A percentile compares a stretch with the other conserved stretches of the same genome.
These are phyloP conservation scores for Pandemis cinnamomeana DNA, from an alignment of 2,888 invertebrate genomes.

Conservation along the genomic window DNA sequence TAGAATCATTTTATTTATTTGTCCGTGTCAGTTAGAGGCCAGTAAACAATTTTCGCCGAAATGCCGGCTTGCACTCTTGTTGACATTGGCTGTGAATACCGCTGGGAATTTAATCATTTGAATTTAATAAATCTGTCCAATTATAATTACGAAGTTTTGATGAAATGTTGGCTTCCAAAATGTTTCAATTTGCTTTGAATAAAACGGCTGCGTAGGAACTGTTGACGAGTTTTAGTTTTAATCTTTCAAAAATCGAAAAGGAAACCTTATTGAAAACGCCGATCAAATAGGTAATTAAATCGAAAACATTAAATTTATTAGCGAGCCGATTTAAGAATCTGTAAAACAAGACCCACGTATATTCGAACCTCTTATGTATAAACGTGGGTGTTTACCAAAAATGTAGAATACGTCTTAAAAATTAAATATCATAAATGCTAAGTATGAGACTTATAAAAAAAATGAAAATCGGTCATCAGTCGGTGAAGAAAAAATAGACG, in stretches of 20 bases:
- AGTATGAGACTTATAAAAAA: too few relatives aligned
- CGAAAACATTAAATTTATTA: too few relatives aligned
- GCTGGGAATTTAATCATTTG: constrained; percentile 1
- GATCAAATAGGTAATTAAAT: too few relatives aligned
- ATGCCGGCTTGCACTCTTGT: background rate
- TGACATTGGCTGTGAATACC: background rate
- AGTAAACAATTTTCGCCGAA: background rate
- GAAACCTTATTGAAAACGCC: too few relatives aligned
- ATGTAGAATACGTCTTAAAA: too few relatives aligned
- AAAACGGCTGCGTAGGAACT: background rate
- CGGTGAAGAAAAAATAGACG: too few relatives aligned
- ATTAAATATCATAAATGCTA: too few relatives aligned
- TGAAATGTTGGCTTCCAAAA: background rate
- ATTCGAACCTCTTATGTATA: too few relatives aligned
- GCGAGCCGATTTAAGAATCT: too few relatives aligned
- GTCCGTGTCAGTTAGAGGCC: background rate
- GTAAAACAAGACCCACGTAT: too few relatives aligned
- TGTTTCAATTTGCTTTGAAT: background rate
- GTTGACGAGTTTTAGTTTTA: background rate
- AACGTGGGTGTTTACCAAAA: too few relatives aligned
- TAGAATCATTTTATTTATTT: background rate
- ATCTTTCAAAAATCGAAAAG: background rate
- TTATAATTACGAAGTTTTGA: constrained; percentile 1
- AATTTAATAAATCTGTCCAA: constrained; percentile 7
- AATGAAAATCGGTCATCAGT: too few relatives aligned